Base-by-base conservation (phyloP, 2,113 vertebrate species). In the Caranx melampygus region DNA sequence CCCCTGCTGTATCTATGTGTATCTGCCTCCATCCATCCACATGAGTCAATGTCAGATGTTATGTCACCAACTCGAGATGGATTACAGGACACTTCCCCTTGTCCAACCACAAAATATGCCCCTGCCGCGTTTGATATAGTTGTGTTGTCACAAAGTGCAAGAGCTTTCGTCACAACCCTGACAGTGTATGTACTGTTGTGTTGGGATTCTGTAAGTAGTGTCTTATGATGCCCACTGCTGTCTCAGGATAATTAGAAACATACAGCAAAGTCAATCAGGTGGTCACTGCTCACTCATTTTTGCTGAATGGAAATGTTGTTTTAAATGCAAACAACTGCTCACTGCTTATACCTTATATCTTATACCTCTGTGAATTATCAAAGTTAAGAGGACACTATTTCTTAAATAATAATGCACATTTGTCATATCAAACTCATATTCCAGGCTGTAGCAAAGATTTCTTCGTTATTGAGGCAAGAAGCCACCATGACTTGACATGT, bases 211-310 rank as follows among this genome's bases (percentile, higher is more conserved):
- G 44, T 78, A 75, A 89, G 58, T 81, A 60, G 73, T 79, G 65
- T 84, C 72, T 75, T 63, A 74, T 88, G 88, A 87, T 65, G 62
- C 59, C 31, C 20, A 20, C n/a, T 59, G 15, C 60, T 58, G 51
- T 60, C 31, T 69, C 72, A 37, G 66, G 49, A 72, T 79, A 71
- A 90, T 87, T n/a, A 47, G 51, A 60, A 75, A 69, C 71, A 72
- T 33, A 26, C 47, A 58, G 72, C 8, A 16, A 49, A 63, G 59
- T 40, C 18, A 76, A 51, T 84, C 52, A 78, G 58, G 26, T 51
- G 79, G 73, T 81, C 55, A 58, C 52, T 61, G 57, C 63, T 72
- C 16, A 60, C 58, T 77, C 21, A 69, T 58, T 77, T 86, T 6
- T 73, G 67, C 13, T 11, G 0, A 85, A 54, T 67, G 15, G 68